These are phyloP conservation scores for Oreochromis tanganicae DNA, from an alignment of 2,113 vertebrate genomes.

Conservation along the genomic window DNA sequence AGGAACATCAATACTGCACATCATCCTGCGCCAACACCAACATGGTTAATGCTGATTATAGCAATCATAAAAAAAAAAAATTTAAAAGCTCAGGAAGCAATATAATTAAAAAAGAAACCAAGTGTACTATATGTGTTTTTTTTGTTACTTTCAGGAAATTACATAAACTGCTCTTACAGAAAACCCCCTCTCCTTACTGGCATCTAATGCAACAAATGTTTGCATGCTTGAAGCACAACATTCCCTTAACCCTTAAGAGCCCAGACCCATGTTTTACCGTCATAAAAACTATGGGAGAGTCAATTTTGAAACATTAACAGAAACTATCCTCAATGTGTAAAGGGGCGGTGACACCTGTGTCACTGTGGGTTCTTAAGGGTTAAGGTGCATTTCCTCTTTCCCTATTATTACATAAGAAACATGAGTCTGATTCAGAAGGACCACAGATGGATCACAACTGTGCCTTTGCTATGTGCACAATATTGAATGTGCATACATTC, in stretches of 20 bases:
- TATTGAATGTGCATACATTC: background rate
- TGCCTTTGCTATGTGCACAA: background rate
- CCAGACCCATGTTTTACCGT: no score
- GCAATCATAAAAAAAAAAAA: background rate
- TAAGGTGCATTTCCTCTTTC: background rate
- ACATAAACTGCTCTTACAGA: background rate
- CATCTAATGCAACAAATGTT: background rate
- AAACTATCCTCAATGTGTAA: no score
- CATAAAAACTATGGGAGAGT: no score
- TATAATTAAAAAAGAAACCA: background rate
- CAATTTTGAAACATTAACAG: no score
- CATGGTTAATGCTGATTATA: background rate
- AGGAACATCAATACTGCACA: background rate
- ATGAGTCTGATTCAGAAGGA: background rate
- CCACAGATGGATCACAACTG: background rate
- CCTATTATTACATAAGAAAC: background rate
- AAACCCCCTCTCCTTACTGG: accelerated
- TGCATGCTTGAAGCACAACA: background rate
- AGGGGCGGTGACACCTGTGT: no score
- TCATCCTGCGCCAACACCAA: background rate
- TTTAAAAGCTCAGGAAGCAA: background rate
- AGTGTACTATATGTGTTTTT: background rate
- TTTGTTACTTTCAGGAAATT: background rate
- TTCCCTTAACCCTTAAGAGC: no score
- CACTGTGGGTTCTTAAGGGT: no score